Base-by-base conservation (phyloP, 2,888 invertebrate genomes). In the Hydroisotoma schaefferi region DNA sequence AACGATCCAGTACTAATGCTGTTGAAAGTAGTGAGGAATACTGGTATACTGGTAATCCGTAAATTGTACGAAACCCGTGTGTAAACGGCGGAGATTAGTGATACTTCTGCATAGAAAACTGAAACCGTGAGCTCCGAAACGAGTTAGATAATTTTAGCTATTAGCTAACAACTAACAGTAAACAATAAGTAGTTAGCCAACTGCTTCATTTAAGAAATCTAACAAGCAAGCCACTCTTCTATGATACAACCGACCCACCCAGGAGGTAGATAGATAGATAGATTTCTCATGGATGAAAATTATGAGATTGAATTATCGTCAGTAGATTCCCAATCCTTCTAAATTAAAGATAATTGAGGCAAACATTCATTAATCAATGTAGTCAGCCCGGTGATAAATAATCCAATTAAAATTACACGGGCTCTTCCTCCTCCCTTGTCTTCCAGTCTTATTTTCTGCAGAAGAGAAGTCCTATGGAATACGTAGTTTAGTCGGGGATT, bases 311-410 rank as follows among this genome's bases (percentile, higher is more conserved):
- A 59, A 58, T 58, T 53, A 58, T 58, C 53, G 58, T 53, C 52
- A 53, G 48, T 59, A 48, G 28, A 5, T 38, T 20, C 44, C 52
- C 38, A 28, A 47, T 59, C 55, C 49, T 49, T 49, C 46, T 49
- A 59, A 59, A 59, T 59, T 59, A 55, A 40, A 47, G 55, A 55
- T 59, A 55, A 59, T 55, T 54, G 55, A 59, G 55, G 48, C 49
- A 29, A 43, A 59, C 55, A 55, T 54, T 55, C 55, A 55, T 55
- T 55, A 37, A 52, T 52, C 52, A 37, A 28, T 52, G 52, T 49
- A 49, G 52, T 61, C 53, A 52, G 55, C 12, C 33, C 15, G 33
- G 55, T 60, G 60, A 56, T 61, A 61, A 61, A 61, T 61, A 61
- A 56, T 61, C 47, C 46, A 56, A 61, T 61, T 55, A 60, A 60